phyloP scores from a whole-genome alignment of 2,888 invertebrate species.

The Drosophila maculinotata region DNA sequence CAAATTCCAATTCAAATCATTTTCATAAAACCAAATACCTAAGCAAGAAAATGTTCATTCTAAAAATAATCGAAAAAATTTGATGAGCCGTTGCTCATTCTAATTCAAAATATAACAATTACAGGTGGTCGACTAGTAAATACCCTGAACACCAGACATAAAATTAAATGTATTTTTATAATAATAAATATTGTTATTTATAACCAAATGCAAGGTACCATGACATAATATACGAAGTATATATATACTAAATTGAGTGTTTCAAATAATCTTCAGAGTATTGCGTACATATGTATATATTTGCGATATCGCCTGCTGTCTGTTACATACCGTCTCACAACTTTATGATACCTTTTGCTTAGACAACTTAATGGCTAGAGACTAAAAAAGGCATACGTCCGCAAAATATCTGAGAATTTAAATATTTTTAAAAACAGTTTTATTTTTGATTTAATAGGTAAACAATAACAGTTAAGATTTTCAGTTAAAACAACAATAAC shows the following conservation, averaged over 20 bases:
- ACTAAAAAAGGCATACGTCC: constrained; percentile 10
- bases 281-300: too few relatives aligned
- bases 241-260: too few relatives aligned
- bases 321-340: too few relatives aligned
- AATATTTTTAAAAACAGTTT: constrained; percentile 51
- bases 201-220: too few relatives aligned
- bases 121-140: neutral
- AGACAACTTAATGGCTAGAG: neutral
- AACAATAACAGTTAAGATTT: constrained; percentile 67
- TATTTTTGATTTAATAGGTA: constrained; percentile 55
- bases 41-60: constrained; percentile 41
- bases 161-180: too few relatives aligned
- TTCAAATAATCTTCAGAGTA: too few relatives aligned
- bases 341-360: neutral
- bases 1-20: constrained; percentile 54
- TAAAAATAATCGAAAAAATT: constrained; percentile 22
- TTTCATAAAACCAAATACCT: constrained; percentile 49
- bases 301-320: neutral
- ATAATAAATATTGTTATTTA: too few relatives aligned
- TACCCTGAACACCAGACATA: too few relatives aligned
- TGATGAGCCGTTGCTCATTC: constrained; percentile 6
- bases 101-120: neutral
- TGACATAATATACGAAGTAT: too few relatives aligned
- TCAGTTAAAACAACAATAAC: constrained; percentile 26
- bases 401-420: constrained; percentile 44